Base-by-base conservation (phyloP, 2,888 invertebrate genomes). In the Hymenopus coronatus region DNA sequence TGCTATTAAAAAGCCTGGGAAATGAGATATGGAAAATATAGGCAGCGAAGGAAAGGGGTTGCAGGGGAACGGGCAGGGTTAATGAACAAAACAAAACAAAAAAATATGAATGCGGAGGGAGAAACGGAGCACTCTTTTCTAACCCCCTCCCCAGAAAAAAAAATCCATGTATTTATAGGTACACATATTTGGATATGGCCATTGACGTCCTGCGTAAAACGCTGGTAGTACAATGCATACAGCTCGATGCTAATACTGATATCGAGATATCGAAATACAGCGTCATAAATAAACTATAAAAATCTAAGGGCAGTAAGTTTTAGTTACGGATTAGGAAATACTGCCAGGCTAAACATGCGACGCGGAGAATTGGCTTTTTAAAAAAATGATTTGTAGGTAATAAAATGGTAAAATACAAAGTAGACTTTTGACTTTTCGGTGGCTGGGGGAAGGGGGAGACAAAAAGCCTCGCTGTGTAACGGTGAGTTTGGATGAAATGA, bases 1-100 rank as follows among this genome's bases (percentile, higher is more conserved):
- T 93, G 93, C 93, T 93, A 93, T 93, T 93, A 93, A 93, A 93
- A 93, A 93, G 93, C 93, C 93, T 93, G 93, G 88, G 93, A 93
- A 93, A 93, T 93, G 93, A 93, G 93, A 93, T 93, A 93, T 92
- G 92, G 91, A 91, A 89, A 89, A 89, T 33, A 89, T 28, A 89
- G 88, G 30, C 87, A 82, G 40, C 81, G 87, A 87, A 87, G 87
- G 82, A 87, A 87, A 82, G 87, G 82, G 82, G 87, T 70, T 70
- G 25, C 25, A 86, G 86, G 86, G 81, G 86, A 28, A 54, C 25
- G 87, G 86, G 84, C 20, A 30, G 86, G 87, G 87, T 87, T 87
- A 87, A 87, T 87, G 82, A 82, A 87, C 87, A 87, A 87, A 87
- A 87, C 87, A 87, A 87, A 85, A 85, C 85, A 85, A 85, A 85